Conservation (phyloP, 92 coral and sea anemone genomes). For the Parazoanthus darwini region DNA sequence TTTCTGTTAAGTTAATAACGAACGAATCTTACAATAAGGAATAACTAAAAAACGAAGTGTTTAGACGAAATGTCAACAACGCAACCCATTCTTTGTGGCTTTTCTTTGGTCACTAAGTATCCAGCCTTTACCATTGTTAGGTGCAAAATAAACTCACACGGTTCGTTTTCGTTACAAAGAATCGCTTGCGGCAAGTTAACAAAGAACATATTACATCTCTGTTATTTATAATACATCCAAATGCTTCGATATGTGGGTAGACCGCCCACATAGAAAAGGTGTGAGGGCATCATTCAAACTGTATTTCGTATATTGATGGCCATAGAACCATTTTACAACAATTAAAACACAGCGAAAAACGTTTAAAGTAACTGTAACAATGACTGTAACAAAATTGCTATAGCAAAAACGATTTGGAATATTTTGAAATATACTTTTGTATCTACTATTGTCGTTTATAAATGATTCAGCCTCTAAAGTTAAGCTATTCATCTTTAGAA, state of each 20-base stretch:
- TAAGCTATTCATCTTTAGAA: too few species aligned
- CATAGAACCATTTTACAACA: too few species aligned
- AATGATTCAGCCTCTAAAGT: too few species aligned
- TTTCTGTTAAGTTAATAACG: background rate
- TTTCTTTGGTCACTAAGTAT: conserved; percentile 10
- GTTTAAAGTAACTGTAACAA: too few species aligned
- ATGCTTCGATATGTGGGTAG: background rate
- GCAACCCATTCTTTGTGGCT: conserved; percentile 8
- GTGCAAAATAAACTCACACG: background rate
- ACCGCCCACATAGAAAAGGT: background rate
- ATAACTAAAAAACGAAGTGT: background rate
- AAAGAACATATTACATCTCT: too few species aligned
- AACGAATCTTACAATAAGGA: background rate
- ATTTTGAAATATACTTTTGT: too few species aligned
- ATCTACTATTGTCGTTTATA: too few species aligned
- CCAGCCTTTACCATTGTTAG: background rate
- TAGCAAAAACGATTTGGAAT: too few species aligned
- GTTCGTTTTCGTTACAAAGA: background rate
- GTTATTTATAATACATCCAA: background rate
- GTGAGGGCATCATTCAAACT: background rate
- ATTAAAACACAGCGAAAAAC: too few species aligned
- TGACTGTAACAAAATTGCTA: too few species aligned
- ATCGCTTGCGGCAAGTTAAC: background rate
- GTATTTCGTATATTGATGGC: too few species aligned
- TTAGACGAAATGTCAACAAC: conserved; percentile 15